phyloP scores from a whole-genome alignment of 2,113 vertebrate genomes.

The Ahaetulla prasina region DNA sequence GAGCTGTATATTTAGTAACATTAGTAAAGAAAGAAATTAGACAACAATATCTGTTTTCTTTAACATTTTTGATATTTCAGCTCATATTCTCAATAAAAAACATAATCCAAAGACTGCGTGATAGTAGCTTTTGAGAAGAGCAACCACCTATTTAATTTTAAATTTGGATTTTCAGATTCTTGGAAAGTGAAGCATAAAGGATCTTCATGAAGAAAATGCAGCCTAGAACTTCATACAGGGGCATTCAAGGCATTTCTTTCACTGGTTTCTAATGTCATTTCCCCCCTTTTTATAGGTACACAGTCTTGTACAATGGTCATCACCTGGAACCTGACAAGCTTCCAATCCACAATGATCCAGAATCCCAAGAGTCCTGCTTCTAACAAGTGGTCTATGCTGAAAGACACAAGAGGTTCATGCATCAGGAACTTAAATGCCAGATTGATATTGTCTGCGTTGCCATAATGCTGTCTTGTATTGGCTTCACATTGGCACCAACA shows the following conservation, averaged over 20 bases:
- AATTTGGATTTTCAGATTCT: not conserved
- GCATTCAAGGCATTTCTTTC: not conserved
- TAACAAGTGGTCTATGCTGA: conserved; percentile 35
- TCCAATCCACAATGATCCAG: conserved; percentile 71
- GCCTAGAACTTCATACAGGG: not conserved
- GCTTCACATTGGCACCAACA: not conserved
- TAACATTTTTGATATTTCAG: not conserved
- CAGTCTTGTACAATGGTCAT: conserved; percentile 66
- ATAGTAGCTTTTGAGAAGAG: not conserved
- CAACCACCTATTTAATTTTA: not conserved
- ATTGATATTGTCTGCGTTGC: not conserved
- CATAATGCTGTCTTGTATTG: conserved; percentile 4
- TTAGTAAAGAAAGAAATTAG: not conserved
- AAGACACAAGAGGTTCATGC: not conserved
- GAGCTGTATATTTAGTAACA: not conserved
- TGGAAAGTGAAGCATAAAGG: not conserved
- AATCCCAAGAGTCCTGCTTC: conserved; percentile 77
- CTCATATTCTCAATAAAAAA: not conserved
- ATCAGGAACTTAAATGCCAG: not conserved
- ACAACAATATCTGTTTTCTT: not conserved
- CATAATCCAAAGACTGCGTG: not conserved
- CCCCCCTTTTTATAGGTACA: conserved; percentile 60
- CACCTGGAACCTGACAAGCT: conserved; percentile 74
- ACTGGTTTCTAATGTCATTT: conserved; percentile 17
- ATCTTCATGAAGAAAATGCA: not conserved